These are phyloP conservation scores for Macquaria ambigua DNA, from an alignment of 2,113 vertebrate genomes.

Conservation along the genomic window DNA sequence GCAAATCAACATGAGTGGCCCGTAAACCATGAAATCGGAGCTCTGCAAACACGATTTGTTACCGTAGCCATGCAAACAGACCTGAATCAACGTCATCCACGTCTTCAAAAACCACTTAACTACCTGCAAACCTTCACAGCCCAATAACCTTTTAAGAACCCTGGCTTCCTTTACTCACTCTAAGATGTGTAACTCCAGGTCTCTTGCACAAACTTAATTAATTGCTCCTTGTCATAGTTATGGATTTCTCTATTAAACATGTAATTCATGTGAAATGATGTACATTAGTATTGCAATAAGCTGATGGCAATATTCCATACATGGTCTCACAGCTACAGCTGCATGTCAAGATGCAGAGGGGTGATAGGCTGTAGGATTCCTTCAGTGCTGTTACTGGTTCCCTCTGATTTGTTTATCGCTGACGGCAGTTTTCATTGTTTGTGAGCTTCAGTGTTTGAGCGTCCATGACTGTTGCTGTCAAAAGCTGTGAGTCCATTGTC, in stretches of 20 bases:
- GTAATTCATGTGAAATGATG: slow-evolving; percentile 34
- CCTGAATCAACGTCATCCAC: slow-evolving; percentile 11
- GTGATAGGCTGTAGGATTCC: slow-evolving; percentile 13
- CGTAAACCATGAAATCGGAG: slow-evolving; percentile 44
- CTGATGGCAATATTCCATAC: slow-evolving; percentile 12
- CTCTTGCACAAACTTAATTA: slow-evolving; percentile 3
- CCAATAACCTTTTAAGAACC: not conserved
- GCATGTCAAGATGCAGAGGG: slow-evolving; percentile 21
- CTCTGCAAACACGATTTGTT: slow-evolving; percentile 47
- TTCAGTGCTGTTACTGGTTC: not conserved
- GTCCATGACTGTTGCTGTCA: slow-evolving; percentile 43
- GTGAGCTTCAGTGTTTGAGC: slow-evolving; percentile 29
- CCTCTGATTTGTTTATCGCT: slow-evolving; percentile 42
- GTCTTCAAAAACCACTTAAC: slow-evolving; percentile 35
- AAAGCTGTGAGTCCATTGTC: slow-evolving; percentile 39
- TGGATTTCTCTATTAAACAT: slow-evolving; percentile 21
- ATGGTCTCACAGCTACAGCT: slow-evolving; percentile 4
- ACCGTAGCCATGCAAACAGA: not conserved
- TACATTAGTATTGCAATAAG: not conserved
- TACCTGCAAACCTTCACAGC: slow-evolving; percentile 17
- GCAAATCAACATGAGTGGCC: slow-evolving; percentile 46
- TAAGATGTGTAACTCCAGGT: slow-evolving; percentile 1
- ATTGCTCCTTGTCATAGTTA: slow-evolving; percentile 3
- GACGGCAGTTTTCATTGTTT: slow-evolving; percentile 52
- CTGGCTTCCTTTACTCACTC: not conserved